Percentiles rank a stretch among this genome's conserved stretches.
Evolutionary conservation across 2,797 vertebrate species (phyloP).

Genomic region (Acomys russatus): DNA sequence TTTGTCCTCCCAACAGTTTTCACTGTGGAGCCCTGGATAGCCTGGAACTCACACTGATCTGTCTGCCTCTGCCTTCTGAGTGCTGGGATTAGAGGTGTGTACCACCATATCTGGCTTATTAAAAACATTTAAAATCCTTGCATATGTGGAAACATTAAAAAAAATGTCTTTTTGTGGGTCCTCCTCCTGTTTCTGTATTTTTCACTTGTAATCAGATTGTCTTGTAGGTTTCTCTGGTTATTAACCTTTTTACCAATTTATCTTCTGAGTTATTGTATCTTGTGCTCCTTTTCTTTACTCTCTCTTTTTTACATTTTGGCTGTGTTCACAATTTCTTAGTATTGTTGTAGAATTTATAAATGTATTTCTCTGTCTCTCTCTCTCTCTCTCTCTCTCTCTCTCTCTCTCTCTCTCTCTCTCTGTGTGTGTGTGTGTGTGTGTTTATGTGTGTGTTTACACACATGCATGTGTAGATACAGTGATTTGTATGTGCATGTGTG

Average conservation of each 20-base stretch:
- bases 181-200: not conserved
- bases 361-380: too few relatives aligned
- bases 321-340: not conserved
- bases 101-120: not conserved
- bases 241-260: not conserved
- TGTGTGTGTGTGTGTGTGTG: fast-evolving
- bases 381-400: fast-evolving
- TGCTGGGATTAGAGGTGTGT: not conserved
- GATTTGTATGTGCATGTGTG: not conserved
- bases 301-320: conserved; percentile 9
- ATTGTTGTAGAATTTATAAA: conserved; percentile 5
- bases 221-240: not conserved
- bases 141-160: not conserved
- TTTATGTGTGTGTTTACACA: not conserved
- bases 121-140: not conserved
- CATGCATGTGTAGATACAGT: not conserved
- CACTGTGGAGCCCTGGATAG: not conserved
- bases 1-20: not conserved
- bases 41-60: not conserved
- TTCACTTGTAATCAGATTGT: not conserved
- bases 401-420: fast-evolving
- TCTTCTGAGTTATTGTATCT: not conserved
- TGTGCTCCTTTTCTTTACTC: not conserved
- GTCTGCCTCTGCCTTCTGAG: not conserved
- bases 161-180: not conserved